A percentile compares a stretch with the other conserved stretches of the same genome.
Conservation (phyloP, 2,888 invertebrate species). For the Osmoderma eremita region DNA sequence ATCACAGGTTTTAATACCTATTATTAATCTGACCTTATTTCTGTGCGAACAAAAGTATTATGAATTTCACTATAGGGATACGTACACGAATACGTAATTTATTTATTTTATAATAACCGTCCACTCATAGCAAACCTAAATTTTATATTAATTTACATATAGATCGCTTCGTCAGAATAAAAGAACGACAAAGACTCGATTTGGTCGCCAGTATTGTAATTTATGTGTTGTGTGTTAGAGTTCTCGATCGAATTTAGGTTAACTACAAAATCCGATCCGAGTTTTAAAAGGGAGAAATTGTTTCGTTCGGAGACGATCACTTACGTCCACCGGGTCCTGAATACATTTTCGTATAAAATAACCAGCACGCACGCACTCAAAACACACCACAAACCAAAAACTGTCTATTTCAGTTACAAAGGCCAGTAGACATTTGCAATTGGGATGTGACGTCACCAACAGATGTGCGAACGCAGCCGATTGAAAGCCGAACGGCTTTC, state of each 20-base stretch:
- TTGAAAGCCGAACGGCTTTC: background rate
- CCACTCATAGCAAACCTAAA: no score
- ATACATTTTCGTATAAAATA: conserved; percentile 60
- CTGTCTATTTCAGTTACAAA: conserved; percentile 59
- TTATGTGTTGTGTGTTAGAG: background rate
- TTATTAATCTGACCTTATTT: conserved; percentile 28
- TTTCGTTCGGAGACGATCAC: conserved; percentile 45
- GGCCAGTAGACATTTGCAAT: conserved; percentile 64
- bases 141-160: no score
- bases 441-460: conserved; percentile 58
- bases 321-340: conserved; percentile 63
- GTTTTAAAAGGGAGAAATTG: background rate
- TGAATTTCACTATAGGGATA: conserved; percentile 1
- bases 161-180: no score
- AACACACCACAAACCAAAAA: conserved; percentile 61
- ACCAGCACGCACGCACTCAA: conserved; percentile 60
- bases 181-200: background rate
- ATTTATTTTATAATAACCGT: background rate
- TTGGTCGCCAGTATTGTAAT: background rate
- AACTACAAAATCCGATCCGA: conserved; percentile 7
- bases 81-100: conserved; percentile 1
- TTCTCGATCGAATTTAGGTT: conserved; percentile 16
- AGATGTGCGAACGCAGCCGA: conserved; percentile 5
- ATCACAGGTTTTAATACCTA: background rate
- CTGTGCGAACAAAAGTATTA: background rate